phyloP scores from a whole-genome alignment of 2,888 invertebrate genomes.

The Oeneis ivallda region DNA sequence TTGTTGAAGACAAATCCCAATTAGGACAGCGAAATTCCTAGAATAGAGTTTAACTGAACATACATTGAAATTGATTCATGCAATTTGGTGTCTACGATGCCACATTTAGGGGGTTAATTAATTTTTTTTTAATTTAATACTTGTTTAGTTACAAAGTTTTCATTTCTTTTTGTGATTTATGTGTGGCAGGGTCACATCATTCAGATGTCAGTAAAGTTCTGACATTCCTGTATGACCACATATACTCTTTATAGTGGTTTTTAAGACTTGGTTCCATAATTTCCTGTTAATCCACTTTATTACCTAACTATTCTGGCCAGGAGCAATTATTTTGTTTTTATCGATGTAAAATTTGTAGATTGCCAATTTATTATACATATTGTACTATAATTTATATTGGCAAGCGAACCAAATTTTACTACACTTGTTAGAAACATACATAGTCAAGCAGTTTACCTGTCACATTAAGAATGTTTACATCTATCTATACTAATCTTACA shows the following conservation, averaged over 20 bases:
- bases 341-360: constrained; percentile 6
- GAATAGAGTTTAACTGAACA: neutral
- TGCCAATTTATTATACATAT: constrained; percentile 1
- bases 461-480: neutral
- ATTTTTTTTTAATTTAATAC: neutral
- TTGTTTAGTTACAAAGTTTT: neutral
- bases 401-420: constrained; percentile 10
- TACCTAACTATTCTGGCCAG: neutral
- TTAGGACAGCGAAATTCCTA: neutral
- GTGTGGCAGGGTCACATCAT: constrained; percentile 1
- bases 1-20: too few species aligned
- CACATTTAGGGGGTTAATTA: neutral
- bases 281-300: neutral
- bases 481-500: neutral
- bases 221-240: neutral
- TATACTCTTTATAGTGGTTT: neutral
- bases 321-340: neutral
- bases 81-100: constrained; percentile 6
- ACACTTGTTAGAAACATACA: neutral
- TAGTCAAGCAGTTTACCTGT: neutral
- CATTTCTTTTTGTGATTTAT: neutral
- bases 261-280: neutral
- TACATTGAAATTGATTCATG: neutral
- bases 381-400: constrained; percentile 1
- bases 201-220: neutral